Base-by-base conservation (phyloP, 2,888 invertebrate genomes). In the Mylabris sibirica region DNA sequence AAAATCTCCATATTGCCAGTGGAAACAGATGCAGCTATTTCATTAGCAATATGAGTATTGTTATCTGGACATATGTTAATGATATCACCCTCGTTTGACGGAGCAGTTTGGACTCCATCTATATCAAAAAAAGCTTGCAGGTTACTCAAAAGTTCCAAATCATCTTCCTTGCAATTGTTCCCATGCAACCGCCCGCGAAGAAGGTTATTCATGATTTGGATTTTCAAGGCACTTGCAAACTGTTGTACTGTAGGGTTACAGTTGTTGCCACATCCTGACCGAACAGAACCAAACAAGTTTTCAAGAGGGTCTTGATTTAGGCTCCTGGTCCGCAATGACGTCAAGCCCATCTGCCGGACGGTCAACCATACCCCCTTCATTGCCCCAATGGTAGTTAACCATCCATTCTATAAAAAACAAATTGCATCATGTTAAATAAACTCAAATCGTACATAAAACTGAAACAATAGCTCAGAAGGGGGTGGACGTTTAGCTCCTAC, bases 201-300 rank as follows among this genome's bases (percentile, higher is more conserved):
- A 14, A 57, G 30, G n/a, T 34, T 26, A 64, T 26, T 57, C 30
- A 57, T n/a, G 30, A 64, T 57, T 17, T 57, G 64, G n/a, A 57
- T 49, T 53, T 64, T 64, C 22, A 64, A 30, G 35, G 9, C 8
- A 20, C 2, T 35, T n/a, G 9, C 22, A 12, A 64, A 64, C 30
- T 64, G 63, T 14, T 26, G 53, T n/a, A 20, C 17, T 49, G 64
- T 64, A 9, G 57, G 64, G 57, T 57, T 64, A 24, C 53, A 57
- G 20, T 57, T 49, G 22, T n/a, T n/a, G n/a, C n/a, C n/a, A n/a
- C n/a, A n/a, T 57, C 64, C 64, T 3, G 30, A 30, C 30, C 64
- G 20, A n/a, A 57, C 24, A 2, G 8, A 9, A 3, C 49, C 64
- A 64, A 64, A 64, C 14, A 26, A n/a, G 34, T 57, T 64, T 17